Evolutionary conservation across 2,113 vertebrate genomes (phyloP).

Genomic region (Axis porcinus): DNA sequence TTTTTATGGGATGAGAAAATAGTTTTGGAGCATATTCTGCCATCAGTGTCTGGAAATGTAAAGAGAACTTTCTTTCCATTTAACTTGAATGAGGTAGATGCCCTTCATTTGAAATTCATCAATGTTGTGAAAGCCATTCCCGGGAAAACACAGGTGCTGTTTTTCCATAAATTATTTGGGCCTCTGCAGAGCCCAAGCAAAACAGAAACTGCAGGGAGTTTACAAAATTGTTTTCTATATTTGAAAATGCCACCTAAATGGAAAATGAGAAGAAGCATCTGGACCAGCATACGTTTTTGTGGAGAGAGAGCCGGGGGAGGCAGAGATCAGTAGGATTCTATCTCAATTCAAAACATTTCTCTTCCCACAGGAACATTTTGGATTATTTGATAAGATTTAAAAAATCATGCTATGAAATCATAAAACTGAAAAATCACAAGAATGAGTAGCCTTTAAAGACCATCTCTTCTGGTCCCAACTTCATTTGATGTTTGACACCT

Average conservation of each 20-base stretch:
- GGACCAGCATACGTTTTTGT: background rate
- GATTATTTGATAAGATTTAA: background rate
- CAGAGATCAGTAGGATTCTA: background rate
- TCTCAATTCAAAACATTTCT: background rate
- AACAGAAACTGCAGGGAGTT: constrained; percentile 68
- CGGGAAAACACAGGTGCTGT: constrained; percentile 71
- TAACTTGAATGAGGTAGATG: constrained; percentile 63
- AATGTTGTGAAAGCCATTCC: constrained; percentile 51
- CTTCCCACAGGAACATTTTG: background rate
- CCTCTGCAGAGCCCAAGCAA: constrained; percentile 60
- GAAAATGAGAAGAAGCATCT: constrained; percentile 61
- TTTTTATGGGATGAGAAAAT: constrained; percentile 47
- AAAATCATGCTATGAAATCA: background rate
- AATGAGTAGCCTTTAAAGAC: background rate
- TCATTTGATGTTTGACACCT: background rate
- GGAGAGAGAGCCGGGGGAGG: background rate
- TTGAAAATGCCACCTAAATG: constrained; percentile 71
- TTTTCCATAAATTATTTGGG: constrained; percentile 73
- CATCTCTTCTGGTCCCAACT: background rate
- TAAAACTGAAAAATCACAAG: background rate
- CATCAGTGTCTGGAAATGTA: constrained; percentile 53
- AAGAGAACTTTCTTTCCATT: constrained; percentile 54
- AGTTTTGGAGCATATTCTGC: constrained; percentile 32
- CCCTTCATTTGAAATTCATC: constrained; percentile 72
- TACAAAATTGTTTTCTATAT: constrained; percentile 72